Percentiles rank a stretch among this genome's conserved stretches.
Evolutionary conservation across 1,140 invertebrate species (phyloP).

Genomic region (Drosophila busckii): DNA sequence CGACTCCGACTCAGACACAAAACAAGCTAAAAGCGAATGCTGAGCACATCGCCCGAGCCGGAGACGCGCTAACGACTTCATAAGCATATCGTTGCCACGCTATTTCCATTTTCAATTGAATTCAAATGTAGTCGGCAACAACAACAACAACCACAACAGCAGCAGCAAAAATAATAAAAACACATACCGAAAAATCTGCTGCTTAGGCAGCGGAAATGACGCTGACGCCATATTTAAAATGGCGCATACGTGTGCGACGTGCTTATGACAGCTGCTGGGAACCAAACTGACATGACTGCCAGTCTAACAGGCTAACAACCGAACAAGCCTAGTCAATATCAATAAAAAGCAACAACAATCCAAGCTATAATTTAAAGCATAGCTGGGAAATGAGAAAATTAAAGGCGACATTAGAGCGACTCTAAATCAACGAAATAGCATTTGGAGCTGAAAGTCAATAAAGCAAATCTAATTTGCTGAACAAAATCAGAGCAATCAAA

Average conservation of each 20-base stretch:
- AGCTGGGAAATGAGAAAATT: too few relatives aligned
- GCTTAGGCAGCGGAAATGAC: constrained; percentile 45
- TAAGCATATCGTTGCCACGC: constrained; percentile 44
- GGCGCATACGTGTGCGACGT: constrained; percentile 67
- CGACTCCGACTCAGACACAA: too few relatives aligned
- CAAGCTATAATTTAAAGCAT: too few relatives aligned
- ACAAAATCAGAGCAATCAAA: too few relatives aligned
- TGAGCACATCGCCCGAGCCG: neutral
- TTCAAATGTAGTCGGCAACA: constrained; percentile 48
- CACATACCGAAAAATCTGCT: constrained; percentile 16
- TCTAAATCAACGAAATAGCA: too few relatives aligned
- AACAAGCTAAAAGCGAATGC: neutral
- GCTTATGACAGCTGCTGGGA: constrained; percentile 51
- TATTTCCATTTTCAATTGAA: constrained; percentile 54
- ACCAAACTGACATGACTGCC: constrained; percentile 48
- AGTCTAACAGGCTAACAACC: constrained; percentile 27
- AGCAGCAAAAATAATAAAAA: too few relatives aligned
- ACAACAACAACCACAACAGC: neutral
- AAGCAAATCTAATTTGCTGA: too few relatives aligned
- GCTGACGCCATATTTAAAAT: constrained; percentile 67
- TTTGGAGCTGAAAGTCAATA: too few relatives aligned
- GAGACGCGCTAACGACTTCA: constrained; percentile 55
- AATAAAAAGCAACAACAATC: constrained; percentile 39
- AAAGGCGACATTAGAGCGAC: too few relatives aligned
- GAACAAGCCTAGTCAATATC: constrained; percentile 27